Conservation (phyloP, 2,888 invertebrate species). For the Agapetus fuscipes region DNA sequence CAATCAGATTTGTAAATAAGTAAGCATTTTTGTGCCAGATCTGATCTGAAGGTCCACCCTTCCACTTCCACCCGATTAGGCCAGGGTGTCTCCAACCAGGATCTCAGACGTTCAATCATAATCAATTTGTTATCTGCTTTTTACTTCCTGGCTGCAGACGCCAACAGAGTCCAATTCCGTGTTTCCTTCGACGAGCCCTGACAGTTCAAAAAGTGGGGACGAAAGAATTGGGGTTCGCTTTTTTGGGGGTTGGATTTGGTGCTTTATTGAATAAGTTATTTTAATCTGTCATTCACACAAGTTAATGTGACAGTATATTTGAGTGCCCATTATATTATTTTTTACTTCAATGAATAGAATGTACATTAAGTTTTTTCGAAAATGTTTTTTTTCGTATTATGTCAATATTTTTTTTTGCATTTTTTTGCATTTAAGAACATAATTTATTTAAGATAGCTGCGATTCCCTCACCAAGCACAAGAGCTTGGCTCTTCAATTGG, state of each 20-base stretch:
- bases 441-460: not conserved
- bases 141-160: constrained; percentile 8
- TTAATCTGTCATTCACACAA: constrained; percentile 1
- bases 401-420: not conserved
- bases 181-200: constrained; percentile 8
- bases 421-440: not conserved
- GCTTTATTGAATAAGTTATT: constrained; percentile 9
- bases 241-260: not conserved
- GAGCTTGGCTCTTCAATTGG: too few species aligned
- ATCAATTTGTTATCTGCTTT: constrained; percentile 20
- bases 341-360: not conserved
- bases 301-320: not conserved
- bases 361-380: too few species aligned
- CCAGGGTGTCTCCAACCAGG: too few species aligned
- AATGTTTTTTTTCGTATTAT: too few species aligned
- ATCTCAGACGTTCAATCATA: constrained; percentile 17
- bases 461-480: too few species aligned
- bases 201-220: constrained; percentile 3
- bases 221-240: not conserved
- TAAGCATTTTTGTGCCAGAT: too few species aligned
- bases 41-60: too few species aligned
- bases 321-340: not conserved
- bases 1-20: too few species aligned
- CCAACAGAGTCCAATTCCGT: constrained; percentile 13
- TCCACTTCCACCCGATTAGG: too few species aligned